phyloP scores from a whole-genome alignment of 1,140 invertebrate species.

The Diabrotica virgifera region DNA sequence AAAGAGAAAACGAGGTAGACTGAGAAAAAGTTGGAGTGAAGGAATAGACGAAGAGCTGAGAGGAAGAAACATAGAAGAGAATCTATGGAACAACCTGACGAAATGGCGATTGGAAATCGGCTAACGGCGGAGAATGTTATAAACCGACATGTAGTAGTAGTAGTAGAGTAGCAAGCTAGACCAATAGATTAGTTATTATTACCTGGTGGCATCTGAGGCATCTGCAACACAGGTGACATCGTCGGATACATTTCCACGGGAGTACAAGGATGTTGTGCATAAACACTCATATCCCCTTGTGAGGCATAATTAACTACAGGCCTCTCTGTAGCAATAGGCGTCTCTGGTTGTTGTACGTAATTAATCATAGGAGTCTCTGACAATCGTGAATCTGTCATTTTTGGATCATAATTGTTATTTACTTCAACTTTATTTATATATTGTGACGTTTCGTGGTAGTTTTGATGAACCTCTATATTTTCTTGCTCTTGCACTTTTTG shows the following conservation, averaged over 20 bases:
- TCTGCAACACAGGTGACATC: slow-evolving; percentile 10
- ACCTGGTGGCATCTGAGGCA: slow-evolving; percentile 23
- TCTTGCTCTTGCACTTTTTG: neutral
- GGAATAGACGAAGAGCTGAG: too few relatives aligned
- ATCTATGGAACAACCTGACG: too few relatives aligned
- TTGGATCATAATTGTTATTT: slow-evolving; percentile 3
- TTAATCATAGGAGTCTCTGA: neutral
- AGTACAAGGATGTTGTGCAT: slow-evolving; percentile 6
- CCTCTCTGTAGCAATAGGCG: neutral
- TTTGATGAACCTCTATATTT: slow-evolving; percentile 1
- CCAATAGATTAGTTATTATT: neutral
- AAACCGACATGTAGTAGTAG: too few relatives aligned
- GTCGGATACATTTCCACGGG: slow-evolving; percentile 30
- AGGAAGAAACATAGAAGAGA: too few relatives aligned
- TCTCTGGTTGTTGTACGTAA: neutral
- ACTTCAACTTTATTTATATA: neutral
- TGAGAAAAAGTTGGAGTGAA: too few relatives aligned
- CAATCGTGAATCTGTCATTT: neutral
- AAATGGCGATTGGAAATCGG: too few relatives aligned
- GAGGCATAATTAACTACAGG: too few relatives aligned
- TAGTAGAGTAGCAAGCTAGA: too few relatives aligned
- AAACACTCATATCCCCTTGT: too few relatives aligned
- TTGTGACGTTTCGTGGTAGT: neutral
- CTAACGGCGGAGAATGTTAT: too few relatives aligned
- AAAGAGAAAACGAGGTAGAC: too few relatives aligned